Evolutionary conservation across 2,888 invertebrate genomes (phyloP).

Genomic region (Abscondita cerata): DNA sequence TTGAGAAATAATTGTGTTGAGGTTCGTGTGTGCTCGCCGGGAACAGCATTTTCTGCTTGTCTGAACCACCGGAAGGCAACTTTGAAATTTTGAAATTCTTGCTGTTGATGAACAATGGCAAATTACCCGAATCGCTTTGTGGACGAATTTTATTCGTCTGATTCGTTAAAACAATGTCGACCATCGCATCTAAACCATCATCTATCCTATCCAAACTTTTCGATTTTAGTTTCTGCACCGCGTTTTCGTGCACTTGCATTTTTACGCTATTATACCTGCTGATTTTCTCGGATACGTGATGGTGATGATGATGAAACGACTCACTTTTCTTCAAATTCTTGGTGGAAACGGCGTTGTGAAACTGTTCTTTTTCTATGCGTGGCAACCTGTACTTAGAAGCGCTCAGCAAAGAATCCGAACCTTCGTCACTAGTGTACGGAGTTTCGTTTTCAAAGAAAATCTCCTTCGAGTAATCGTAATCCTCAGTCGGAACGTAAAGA

Average conservation of each 20-base stretch:
- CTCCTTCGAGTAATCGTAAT: conserved; percentile 62
- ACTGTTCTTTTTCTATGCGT: conserved; percentile 21
- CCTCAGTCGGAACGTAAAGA: conserved; percentile 69
- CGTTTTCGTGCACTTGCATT: conserved; percentile 30
- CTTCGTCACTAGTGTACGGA: conserved; percentile 69
- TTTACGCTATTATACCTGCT: conserved; percentile 57
- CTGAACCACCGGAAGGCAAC: conserved; percentile 36
- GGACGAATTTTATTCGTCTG: conserved; percentile 26
- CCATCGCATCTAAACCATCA: conserved; percentile 72
- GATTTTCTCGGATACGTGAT: conserved; percentile 47
- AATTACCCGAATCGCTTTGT: conserved; percentile 52
- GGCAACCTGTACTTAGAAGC: conserved; percentile 61
- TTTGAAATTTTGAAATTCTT: conserved; percentile 35
- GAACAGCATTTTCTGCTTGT: conserved; percentile 57
- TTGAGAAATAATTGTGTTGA: conserved; percentile 53
- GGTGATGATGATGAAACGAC: conserved; percentile 57
- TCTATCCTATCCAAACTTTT: conserved; percentile 83
- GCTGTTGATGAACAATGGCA: conserved; percentile 39
- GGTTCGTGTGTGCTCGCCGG: conserved; percentile 46
- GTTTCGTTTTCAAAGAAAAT: conserved; percentile 65
- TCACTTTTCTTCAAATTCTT: conserved; percentile 59
- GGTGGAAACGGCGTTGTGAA: neutral
- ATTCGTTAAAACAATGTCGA: conserved; percentile 72
- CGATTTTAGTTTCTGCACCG: conserved; percentile 53
- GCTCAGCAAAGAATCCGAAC: conserved; percentile 74